Conservation (phyloP, 1,140 invertebrate species). For the Elysia chlorotica region DNA sequence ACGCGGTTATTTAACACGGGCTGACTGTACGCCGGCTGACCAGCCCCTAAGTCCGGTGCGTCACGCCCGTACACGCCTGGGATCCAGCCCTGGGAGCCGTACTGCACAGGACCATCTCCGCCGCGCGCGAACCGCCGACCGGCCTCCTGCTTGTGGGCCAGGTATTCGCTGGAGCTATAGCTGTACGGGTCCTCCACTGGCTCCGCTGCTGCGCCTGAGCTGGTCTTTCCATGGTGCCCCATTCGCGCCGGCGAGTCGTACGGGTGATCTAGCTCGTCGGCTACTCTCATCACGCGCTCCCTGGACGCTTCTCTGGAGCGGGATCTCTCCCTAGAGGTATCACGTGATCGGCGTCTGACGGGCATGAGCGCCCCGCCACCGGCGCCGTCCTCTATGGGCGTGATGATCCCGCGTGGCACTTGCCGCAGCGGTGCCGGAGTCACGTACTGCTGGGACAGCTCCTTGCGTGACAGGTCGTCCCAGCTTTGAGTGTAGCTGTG, state of each 20-base stretch:
- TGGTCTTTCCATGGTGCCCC: too few species aligned
- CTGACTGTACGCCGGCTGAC: constrained; percentile 10
- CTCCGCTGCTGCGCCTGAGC: too few species aligned
- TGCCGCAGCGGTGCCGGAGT: constrained; percentile 27
- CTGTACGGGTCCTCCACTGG: too few species aligned
- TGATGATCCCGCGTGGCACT: constrained; percentile 62
- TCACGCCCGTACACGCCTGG: constrained; percentile 5
- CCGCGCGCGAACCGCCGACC: constrained; percentile 34
- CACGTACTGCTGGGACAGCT: constrained; percentile 43
- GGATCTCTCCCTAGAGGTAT: too few species aligned
- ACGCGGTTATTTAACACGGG: constrained; percentile 23
- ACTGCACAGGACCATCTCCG: neutral
- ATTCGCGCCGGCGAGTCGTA: too few species aligned
- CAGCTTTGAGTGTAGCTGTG: constrained; percentile 50
- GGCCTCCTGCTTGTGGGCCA: constrained; percentile 54
- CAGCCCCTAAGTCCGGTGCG: neutral
- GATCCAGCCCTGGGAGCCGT: constrained; percentile 2
- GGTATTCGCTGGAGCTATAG: constrained; percentile 59
- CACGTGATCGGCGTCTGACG: too few species aligned
- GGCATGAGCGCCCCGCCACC: too few species aligned
- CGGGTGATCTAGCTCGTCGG: too few species aligned
- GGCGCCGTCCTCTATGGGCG: constrained; percentile 51
- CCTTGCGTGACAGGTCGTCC: constrained; percentile 53
- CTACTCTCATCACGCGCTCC: too few species aligned
- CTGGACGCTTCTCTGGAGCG: constrained; percentile 16